Evolutionary conservation across 35 echinoderm and acorn worm genomes (phyloP).

Genomic region (Amphiura filiformis): DNA sequence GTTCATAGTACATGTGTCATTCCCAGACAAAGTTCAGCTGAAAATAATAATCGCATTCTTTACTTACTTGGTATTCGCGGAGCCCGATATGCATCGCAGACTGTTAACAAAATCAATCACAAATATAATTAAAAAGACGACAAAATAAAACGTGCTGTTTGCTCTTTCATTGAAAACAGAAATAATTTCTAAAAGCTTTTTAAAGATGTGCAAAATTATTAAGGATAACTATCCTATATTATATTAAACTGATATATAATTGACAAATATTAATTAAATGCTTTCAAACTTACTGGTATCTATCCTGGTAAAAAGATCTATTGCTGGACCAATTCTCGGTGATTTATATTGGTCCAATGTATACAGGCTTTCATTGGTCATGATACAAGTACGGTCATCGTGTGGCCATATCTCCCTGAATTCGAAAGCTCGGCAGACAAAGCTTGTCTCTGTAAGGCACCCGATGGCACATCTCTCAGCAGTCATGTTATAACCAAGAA

Average conservation of each 20-base stretch:
- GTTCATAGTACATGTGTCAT: too few relatives aligned
- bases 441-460: constrained; percentile 53
- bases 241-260: too few relatives aligned
- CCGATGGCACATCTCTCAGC: constrained; percentile 56
- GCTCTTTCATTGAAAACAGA: too few relatives aligned
- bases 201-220: too few relatives aligned
- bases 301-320: constrained; percentile 71
- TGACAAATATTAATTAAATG: background rate
- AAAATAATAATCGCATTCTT: too few relatives aligned
- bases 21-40: too few relatives aligned
- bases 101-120: background rate
- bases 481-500: constrained; percentile 52
- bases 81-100: constrained; percentile 22
- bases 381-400: constrained; percentile 42
- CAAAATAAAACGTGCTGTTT: background rate
- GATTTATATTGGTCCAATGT: constrained; percentile 39
- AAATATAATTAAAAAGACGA: background rate
- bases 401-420: constrained; percentile 61
- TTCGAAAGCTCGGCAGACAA: constrained; percentile 74
- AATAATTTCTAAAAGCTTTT: too few relatives aligned
- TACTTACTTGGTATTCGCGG: constrained; percentile 9
- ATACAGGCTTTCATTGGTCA: constrained; percentile 67
- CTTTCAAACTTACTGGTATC: constrained; percentile 59
- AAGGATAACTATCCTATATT: too few relatives aligned
- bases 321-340: background rate